These are phyloP conservation scores for Camarhynchus parvulus DNA, from an alignment of 2,113 vertebrate genomes.

Conservation along the genomic window DNA sequence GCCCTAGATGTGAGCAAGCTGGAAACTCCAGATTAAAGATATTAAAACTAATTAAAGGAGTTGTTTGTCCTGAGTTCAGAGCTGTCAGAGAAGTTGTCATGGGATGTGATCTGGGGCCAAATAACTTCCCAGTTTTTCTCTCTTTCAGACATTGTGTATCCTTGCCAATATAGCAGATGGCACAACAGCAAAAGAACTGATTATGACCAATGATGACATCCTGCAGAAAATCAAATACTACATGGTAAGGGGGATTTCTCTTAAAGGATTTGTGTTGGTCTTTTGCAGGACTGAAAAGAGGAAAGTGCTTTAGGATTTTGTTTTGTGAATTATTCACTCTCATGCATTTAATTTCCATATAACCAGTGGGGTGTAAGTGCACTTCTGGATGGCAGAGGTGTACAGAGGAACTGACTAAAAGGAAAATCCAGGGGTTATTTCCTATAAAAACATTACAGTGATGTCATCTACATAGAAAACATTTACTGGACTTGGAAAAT, in stretches of 20 bases:
- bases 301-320: neutral
- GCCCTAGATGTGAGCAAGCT: neutral
- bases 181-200: slow-evolving; percentile 94
- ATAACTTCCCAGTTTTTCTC: slow-evolving; percentile 12
- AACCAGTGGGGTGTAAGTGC: neutral
- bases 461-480: neutral
- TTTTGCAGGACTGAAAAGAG: neutral
- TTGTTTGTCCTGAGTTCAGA: neutral
- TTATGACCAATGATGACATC: slow-evolving; percentile 98
- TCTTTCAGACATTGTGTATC: slow-evolving; percentile 92
- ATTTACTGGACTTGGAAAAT: neutral
- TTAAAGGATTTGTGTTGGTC: neutral
- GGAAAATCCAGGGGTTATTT: neutral
- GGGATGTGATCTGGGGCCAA: neutral
- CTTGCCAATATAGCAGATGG: slow-evolving; percentile 97
- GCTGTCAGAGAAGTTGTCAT: neutral
- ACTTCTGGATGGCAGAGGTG: neutral
- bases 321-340: neutral
- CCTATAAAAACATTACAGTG: neutral
- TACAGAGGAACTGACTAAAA: neutral
- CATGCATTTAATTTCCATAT: neutral
- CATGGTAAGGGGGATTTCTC: slow-evolving; percentile 81
- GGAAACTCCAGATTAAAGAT: slow-evolving; percentile 2
- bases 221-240: slow-evolving; percentile 99
- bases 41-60: slow-evolving; percentile 17